Conservation (phyloP, 1,140 invertebrate genomes). For the Cryptotermes secundus region DNA sequence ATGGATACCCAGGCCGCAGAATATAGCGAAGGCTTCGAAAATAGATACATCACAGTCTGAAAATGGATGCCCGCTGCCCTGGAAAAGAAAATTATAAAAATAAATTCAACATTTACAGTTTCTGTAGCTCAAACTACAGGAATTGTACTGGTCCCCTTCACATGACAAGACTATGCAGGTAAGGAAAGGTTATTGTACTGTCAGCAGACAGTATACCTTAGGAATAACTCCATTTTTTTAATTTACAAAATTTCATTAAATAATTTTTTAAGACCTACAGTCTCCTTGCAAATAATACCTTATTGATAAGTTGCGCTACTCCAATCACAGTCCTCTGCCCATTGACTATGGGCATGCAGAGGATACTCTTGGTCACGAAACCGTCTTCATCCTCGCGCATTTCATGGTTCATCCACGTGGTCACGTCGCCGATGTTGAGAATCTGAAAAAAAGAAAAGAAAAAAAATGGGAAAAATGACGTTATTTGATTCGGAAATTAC, state of each 20-base stretch:
- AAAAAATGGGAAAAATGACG: no score
- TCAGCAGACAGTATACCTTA: no score
- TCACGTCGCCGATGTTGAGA: conserved; percentile 79
- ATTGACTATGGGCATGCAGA: conserved; percentile 91
- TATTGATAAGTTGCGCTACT: conserved; percentile 92
- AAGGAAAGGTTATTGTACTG: no score
- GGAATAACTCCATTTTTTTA: no score
- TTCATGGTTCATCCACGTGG: conserved; percentile 62
- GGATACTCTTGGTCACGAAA: conserved; percentile 65
- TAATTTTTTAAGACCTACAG: no score
- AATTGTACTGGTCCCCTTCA: no score
- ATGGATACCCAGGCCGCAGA: conserved; percentile 94
- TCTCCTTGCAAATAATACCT: conserved; percentile 62
- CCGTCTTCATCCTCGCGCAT: conserved; percentile 55
- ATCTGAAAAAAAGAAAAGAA: conserved; percentile 54
- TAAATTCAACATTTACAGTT: no score
- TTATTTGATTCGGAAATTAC: no score
- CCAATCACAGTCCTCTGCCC: conserved; percentile 85
- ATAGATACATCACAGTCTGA: conserved; percentile 86
- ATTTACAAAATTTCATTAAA: no score
- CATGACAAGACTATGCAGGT: no score
- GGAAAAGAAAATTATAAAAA: conserved; percentile 36
- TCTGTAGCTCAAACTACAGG: no score
- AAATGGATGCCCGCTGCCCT: conserved; percentile 81
- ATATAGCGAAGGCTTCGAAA: conserved; percentile 95